A percentile compares a stretch with the other conserved stretches of the same genome.
These are phyloP conservation scores for Ectemnius continuus DNA, from an alignment of 2,888 invertebrate species.

Conservation along the genomic window DNA sequence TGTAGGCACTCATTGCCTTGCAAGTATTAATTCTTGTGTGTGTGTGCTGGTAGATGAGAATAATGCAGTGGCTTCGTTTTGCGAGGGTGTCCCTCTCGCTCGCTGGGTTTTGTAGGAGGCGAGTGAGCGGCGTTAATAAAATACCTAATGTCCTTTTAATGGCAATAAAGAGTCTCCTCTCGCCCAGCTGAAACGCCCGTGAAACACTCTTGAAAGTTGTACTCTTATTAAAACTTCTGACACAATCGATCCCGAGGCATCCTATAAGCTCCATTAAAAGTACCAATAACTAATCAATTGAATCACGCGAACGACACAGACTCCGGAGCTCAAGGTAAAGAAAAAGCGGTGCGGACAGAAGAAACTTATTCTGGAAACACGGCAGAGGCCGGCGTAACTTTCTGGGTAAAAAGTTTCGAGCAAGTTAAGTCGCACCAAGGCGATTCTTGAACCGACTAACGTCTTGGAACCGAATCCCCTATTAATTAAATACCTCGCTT, in stretches of 20 bases:
- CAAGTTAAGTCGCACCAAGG: constrained; percentile 15
- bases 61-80: too few relatives aligned
- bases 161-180: background rate
- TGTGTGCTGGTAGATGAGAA: too few relatives aligned
- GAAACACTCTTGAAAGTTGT: background rate
- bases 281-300: background rate
- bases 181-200: background rate
- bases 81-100: too few relatives aligned
- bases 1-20: too few relatives aligned
- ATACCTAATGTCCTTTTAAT: too few relatives aligned
- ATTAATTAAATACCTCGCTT: constrained; percentile 38
- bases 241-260: background rate
- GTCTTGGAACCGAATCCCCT: constrained; percentile 28
- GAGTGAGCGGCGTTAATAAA: too few relatives aligned
- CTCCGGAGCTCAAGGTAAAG: background rate
- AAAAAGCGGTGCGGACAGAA: background rate
- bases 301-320: background rate
- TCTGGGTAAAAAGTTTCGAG: background rate
- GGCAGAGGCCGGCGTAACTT: background rate
- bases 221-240: background rate
- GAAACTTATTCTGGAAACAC: background rate
- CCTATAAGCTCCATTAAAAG: constrained; percentile 1
- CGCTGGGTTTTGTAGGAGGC: too few relatives aligned
- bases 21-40: too few relatives aligned
- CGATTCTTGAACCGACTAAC: constrained; percentile 13